A percentile compares a stretch with the other conserved stretches of the same genome.
Conservation (phyloP, 2,797 vertebrate species). For the Setipinna tenuifilis region DNA sequence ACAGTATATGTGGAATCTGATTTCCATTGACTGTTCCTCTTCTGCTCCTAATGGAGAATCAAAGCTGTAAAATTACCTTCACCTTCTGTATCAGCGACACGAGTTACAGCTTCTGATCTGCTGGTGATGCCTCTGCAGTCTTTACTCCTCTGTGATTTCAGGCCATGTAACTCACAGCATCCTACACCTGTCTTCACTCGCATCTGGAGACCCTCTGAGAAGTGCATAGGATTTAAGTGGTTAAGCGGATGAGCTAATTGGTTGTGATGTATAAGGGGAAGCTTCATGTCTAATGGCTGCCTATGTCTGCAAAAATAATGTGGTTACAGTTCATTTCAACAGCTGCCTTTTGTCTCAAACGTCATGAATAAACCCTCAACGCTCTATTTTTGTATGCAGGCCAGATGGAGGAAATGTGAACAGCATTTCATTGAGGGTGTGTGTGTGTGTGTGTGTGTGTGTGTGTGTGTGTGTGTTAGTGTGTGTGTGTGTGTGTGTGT, state of each 20-base stretch:
- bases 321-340: background rate
- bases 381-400: constrained; percentile 24
- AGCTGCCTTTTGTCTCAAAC: background rate
- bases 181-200: background rate
- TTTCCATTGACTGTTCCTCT: background rate
- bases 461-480: background rate
- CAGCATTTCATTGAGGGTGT: background rate
- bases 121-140: no score
- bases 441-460: background rate
- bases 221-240: background rate
- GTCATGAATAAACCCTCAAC: constrained; percentile 12
- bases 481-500: background rate
- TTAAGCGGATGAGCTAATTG: background rate
- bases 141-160: no score
- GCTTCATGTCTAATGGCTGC: background rate
- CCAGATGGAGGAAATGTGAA: background rate
- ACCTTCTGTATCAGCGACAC: no score
- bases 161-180: background rate
- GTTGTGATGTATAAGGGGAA: background rate
- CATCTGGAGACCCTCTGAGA: background rate
- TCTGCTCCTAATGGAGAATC: background rate
- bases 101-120: no score
- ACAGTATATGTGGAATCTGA: background rate
- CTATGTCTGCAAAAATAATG: constrained; percentile 13
- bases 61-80: background rate